Conservation (phyloP, 2,888 invertebrate genomes). For the Sepiola atlantica region DNA sequence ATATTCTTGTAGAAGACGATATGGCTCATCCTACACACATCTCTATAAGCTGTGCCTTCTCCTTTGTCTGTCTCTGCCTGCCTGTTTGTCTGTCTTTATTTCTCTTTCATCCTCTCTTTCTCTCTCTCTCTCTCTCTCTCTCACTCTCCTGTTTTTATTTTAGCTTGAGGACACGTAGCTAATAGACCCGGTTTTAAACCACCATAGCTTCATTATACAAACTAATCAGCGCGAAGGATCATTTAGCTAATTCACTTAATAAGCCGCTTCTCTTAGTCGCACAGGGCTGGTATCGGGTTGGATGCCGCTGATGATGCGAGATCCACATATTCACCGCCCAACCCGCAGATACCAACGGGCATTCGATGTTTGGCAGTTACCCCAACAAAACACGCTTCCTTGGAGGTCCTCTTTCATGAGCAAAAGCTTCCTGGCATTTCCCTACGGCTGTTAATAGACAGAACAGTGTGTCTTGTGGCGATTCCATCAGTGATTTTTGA, state of each 20-base stretch:
- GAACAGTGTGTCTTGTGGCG: background rate
- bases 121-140: background rate
- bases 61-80: background rate
- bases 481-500: background rate
- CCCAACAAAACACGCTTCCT: background rate
- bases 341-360: background rate
- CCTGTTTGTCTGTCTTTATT: background rate
- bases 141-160: background rate
- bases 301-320: background rate
- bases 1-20: too few species aligned
- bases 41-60: too few species aligned
- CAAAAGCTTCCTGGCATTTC: background rate
- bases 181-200: background rate
- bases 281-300: background rate
- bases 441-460: background rate
- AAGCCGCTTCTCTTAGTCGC: background rate
- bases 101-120: background rate
- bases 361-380: background rate
- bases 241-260: background rate
- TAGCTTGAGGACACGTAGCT: background rate
- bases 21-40: too few species aligned
- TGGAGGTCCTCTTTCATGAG: background rate
- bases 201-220: background rate
- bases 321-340: too few species aligned
- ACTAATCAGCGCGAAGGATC: background rate